These are phyloP conservation scores for Phytoseiulus persimilis DNA, from an alignment of 2,888 invertebrate species.

Conservation along the genomic window DNA sequence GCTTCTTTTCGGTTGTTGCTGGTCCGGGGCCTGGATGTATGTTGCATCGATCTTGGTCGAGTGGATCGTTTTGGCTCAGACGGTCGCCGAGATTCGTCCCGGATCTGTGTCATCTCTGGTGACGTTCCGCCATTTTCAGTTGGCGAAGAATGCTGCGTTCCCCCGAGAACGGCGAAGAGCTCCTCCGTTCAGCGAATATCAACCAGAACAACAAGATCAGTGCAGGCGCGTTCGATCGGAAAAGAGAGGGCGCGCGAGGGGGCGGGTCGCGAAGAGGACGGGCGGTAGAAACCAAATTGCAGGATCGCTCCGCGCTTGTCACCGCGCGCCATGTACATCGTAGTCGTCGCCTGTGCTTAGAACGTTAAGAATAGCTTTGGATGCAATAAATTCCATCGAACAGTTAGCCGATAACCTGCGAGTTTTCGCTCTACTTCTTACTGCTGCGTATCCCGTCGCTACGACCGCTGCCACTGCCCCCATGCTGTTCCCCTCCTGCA, in stretches of 20 bases:
- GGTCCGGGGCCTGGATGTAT: neutral
- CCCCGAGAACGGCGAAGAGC: no score
- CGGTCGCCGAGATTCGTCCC: no score
- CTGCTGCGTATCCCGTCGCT: neutral
- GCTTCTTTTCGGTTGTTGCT: neutral
- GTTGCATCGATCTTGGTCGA: neutral
- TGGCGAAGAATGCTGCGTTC: no score
- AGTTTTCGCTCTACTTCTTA: slow-evolving; percentile 5
- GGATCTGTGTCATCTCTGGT: no score
- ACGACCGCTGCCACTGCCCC: neutral
- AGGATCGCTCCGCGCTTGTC: neutral
- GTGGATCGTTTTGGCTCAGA: neutral
- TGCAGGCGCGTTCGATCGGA: no score
- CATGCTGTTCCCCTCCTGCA: neutral
- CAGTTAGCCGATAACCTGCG: slow-evolving; percentile 5
- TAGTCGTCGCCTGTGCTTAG: neutral
- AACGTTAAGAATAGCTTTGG: neutral
- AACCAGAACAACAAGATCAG: no score
- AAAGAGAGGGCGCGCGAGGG: no score
- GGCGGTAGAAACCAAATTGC: neutral
- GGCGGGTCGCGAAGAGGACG: neutral
- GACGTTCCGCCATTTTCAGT: no score
- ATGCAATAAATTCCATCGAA: slow-evolving; percentile 5
- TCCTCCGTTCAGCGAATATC: no score
- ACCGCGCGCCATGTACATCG: neutral